Conservation (phyloP, 2,113 vertebrate species). For the Vulpes ferrilata region DNA sequence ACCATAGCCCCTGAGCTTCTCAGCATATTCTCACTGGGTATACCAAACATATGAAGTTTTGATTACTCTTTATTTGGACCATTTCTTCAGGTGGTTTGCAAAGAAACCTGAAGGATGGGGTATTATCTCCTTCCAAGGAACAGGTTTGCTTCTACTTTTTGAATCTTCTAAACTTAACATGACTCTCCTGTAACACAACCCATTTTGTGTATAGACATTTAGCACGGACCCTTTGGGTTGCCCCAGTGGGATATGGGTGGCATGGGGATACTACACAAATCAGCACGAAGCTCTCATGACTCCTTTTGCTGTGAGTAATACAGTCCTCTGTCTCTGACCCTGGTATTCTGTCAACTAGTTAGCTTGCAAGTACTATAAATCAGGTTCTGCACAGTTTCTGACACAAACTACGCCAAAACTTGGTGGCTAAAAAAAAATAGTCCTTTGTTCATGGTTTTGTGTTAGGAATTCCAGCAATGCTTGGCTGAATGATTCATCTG, state of each 20-base stretch:
- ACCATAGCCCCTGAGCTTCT: neutral
- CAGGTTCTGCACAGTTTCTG: neutral
- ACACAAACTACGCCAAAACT: neutral
- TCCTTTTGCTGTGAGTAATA: neutral
- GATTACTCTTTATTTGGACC: neutral
- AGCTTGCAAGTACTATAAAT: neutral
- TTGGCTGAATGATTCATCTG: constrained; percentile 14
- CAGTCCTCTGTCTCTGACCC: neutral
- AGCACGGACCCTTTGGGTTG: neutral
- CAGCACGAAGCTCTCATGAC: neutral
- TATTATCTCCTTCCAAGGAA: neutral
- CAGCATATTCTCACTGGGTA: neutral
- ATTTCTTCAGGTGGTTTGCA: neutral
- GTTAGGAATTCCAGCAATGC: neutral
- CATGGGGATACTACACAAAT: neutral
- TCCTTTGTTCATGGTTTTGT: neutral
- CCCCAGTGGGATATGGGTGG: neutral
- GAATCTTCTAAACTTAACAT: neutral
- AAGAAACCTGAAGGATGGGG: neutral
- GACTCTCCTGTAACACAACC: neutral
- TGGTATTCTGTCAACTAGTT: neutral
- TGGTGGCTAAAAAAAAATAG: neutral
- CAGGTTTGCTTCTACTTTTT: neutral
- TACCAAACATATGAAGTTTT: neutral
- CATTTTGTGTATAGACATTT: neutral